phyloP scores from a whole-genome alignment of 1,140 invertebrate species.

The Danaus plexippus region DNA sequence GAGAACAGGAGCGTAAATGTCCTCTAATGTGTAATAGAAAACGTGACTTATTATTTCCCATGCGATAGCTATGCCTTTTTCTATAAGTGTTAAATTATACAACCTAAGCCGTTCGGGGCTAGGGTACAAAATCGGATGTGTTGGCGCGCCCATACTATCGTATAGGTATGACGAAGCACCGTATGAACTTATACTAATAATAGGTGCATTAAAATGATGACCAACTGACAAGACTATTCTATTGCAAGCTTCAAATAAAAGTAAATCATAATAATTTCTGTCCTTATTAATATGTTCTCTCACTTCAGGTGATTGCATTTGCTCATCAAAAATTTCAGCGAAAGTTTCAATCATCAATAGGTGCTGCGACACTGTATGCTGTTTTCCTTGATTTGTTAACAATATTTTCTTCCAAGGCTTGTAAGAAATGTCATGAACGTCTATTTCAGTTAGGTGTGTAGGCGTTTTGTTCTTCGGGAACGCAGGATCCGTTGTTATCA shows the following conservation, averaged over 20 bases:
- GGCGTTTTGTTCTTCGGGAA: slow-evolving; percentile 27
- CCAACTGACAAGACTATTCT: slow-evolving; percentile 35
- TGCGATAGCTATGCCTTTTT: too few species aligned
- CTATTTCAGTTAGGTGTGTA: slow-evolving; percentile 35
- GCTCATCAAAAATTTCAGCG: slow-evolving; percentile 24
- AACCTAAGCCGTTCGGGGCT: too few species aligned
- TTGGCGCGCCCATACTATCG: too few species aligned
- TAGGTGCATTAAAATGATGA: slow-evolving; percentile 49
- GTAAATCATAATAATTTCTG: slow-evolving; percentile 38
- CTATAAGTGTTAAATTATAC: too few species aligned
- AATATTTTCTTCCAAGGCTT: slow-evolving; percentile 22
- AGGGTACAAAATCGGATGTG: too few species aligned
- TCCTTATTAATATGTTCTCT: slow-evolving; percentile 32
- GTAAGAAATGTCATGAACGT: slow-evolving; percentile 39
- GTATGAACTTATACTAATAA: slow-evolving; percentile 54
- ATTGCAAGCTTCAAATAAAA: slow-evolving; percentile 39
- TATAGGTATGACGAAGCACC: slow-evolving; percentile 16
- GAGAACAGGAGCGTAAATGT: too few species aligned
- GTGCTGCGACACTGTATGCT: slow-evolving; percentile 17
- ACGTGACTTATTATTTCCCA: too few species aligned
- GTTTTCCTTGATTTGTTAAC: slow-evolving; percentile 5
- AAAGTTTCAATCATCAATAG: slow-evolving; percentile 18
- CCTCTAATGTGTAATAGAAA: too few species aligned
- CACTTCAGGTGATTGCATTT: slow-evolving; percentile 35
- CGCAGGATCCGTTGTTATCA: slow-evolving; percentile 36